Base-by-base conservation (phyloP, 2,888 invertebrate genomes). In the Hermodice carunculata region DNA sequence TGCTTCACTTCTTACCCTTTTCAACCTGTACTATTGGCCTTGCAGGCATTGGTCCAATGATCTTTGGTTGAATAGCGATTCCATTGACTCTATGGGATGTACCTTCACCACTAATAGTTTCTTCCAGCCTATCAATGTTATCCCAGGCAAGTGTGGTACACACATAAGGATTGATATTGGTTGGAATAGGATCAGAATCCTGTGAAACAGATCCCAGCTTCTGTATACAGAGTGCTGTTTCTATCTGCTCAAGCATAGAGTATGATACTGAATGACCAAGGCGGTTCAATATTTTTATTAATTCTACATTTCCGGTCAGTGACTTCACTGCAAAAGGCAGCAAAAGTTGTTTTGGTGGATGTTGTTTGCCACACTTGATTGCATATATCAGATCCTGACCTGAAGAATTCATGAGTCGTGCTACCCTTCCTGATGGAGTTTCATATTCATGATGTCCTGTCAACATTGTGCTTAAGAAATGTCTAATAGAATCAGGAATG, bases 1-100 rank as follows among this genome's bases (percentile, higher is more conserved):
- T n/a, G n/a, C n/a, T n/a, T n/a, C n/a, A n/a, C n/a, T n/a, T n/a
- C n/a, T n/a, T n/a, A n/a, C n/a, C n/a, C n/a, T n/a, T n/a, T n/a
- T n/a, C n/a, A n/a, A n/a, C n/a, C n/a, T n/a, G n/a, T n/a, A n/a
- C n/a, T n/a, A n/a, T n/a, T n/a, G n/a, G n/a, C n/a, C n/a, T n/a
- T n/a, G n/a, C n/a, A n/a, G n/a, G n/a, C n/a, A n/a, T n/a, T n/a
- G n/a, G n/a, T n/a, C 44, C 67, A 4, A 76, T 61, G 19, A 64
- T 64, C 28, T 75, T 66, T 53, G 73, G 69, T 17, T 68, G 61
- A 51, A 70, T 58, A 58, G 74, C 76, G 43, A 72, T 77, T 52
- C 76, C 74, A 52, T 70, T 70, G 54, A 51, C 71, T 19, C 62
- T 67, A 4, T 71, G 52, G 40, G 17, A 67, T 52, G 63, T 66